Percentiles rank a stretch among this genome's conserved stretches.
Conservation (phyloP, 2,888 invertebrate species). For the Isoperla grammatica region DNA sequence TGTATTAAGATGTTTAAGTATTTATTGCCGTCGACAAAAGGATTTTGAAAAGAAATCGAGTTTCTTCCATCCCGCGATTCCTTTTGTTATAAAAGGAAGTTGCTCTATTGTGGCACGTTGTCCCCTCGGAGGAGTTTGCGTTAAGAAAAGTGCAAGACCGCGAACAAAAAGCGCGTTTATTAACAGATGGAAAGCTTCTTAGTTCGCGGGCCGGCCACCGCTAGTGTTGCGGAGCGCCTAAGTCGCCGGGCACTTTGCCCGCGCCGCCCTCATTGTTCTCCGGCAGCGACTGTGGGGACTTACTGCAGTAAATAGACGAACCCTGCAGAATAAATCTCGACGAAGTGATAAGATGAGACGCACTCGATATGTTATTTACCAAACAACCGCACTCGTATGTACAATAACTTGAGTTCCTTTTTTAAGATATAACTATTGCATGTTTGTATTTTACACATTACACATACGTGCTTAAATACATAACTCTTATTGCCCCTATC, state of each 20-base stretch:
- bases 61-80: conserved; percentile 9
- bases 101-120: conserved; percentile 1
- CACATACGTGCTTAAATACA: no score
- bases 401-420: no score
- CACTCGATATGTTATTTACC: no score
- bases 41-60: conserved; percentile 2
- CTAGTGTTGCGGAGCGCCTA: background rate
- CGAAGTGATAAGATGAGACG: no score
- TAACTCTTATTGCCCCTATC: no score
- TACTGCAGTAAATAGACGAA: conserved; percentile 15
- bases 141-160: conserved; percentile 6
- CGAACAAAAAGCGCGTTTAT: conserved; percentile 9
- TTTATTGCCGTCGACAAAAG: conserved; percentile 4
- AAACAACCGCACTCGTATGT: no score
- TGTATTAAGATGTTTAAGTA: conserved; percentile 23
- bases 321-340: background rate
- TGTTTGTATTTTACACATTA: no score
- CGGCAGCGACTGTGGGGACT: background rate
- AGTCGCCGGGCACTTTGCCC: conserved; percentile 13
- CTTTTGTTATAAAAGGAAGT: conserved; percentile 13
- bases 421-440: no score
- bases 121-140: background rate
- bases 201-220: conserved; percentile 1
- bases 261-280: conserved; percentile 8
- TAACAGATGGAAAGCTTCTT: conserved; percentile 17